Evolutionary conservation across 2,113 vertebrate genomes (phyloP).

Genomic region (Eonycteris spelaea): DNA sequence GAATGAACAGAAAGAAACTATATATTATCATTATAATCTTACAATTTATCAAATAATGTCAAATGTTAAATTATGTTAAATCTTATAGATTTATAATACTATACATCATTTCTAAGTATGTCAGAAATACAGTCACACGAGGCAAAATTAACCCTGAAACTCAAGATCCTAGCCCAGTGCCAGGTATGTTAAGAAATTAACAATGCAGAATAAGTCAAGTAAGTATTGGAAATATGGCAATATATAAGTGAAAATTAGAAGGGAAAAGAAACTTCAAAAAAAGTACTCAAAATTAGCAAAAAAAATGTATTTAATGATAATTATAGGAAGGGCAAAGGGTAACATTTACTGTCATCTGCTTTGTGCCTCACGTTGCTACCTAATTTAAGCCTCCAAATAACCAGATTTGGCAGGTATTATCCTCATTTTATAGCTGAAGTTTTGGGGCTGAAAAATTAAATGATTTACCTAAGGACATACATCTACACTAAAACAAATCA

Average conservation of each 20-base stretch:
- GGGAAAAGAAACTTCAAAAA: neutral
- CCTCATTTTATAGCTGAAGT: neutral
- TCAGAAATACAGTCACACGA: neutral
- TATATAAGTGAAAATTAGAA: neutral
- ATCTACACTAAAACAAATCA: neutral
- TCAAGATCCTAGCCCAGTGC: neutral
- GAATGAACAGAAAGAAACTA: neutral
- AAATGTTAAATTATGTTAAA: neutral
- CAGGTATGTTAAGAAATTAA: conserved; percentile 3
- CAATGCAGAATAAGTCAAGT: conserved; percentile 13
- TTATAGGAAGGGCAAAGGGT: neutral
- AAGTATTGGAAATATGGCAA: neutral
- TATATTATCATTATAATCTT: neutral
- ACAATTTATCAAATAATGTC: neutral
- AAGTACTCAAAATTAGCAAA: neutral
- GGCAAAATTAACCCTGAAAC: neutral
- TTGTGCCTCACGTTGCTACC: neutral
- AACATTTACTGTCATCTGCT: neutral
- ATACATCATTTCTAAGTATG: neutral
- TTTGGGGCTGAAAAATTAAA: neutral
- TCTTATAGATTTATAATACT: neutral
- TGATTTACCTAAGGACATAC: neutral
- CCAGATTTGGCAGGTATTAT: neutral
- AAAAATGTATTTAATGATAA: neutral
- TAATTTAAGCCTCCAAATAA: conserved; percentile 14